Percentiles rank a stretch among this genome's conserved stretches.
These are phyloP conservation scores for Mermis nigrescens DNA, from an alignment of 2,888 invertebrate species.

Conservation along the genomic window DNA sequence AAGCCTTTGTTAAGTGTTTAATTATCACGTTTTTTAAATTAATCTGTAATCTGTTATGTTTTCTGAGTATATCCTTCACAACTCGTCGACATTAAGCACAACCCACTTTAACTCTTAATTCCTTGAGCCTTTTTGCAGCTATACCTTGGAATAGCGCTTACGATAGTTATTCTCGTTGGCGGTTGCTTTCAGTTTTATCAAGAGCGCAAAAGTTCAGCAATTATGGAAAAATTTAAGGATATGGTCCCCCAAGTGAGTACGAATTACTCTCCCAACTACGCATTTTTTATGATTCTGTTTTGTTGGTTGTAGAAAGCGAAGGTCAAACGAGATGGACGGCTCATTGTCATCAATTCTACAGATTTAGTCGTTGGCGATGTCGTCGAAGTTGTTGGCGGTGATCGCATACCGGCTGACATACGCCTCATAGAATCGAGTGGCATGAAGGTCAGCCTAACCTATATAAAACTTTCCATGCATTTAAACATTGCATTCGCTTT, in stretches of 20 bases:
- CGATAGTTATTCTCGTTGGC: conserved; percentile 87
- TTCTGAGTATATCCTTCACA: no score
- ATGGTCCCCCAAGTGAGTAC: conserved; percentile 56
- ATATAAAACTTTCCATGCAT: no score
- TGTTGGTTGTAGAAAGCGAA: conserved; percentile 86
- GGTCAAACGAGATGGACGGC: conserved; percentile 44
- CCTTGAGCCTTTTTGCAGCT: neutral
- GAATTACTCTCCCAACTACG: neutral
- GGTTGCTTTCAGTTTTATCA: conserved; percentile 98
- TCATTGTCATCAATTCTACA: conserved; percentile 38
- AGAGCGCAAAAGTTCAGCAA: conserved; percentile 85
- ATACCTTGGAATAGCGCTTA: conserved; percentile 53
- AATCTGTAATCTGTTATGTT: no score
- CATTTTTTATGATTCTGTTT: neutral
- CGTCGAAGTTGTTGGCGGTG: conserved; percentile 96
- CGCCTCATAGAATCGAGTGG: conserved; percentile 80
- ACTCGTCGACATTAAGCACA: no score
- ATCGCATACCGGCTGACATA: conserved; percentile 92
- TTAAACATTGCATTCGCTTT: no score
- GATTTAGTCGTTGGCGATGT: conserved; percentile 90
- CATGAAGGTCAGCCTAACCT: conserved; percentile 54
- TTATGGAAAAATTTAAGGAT: conserved; percentile 97
- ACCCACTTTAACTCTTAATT: no score
- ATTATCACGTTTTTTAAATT: no score
- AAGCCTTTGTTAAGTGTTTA: no score